Evolutionary conservation across 2,888 invertebrate species (phyloP).

Genomic region (Corbicula japonica): DNA sequence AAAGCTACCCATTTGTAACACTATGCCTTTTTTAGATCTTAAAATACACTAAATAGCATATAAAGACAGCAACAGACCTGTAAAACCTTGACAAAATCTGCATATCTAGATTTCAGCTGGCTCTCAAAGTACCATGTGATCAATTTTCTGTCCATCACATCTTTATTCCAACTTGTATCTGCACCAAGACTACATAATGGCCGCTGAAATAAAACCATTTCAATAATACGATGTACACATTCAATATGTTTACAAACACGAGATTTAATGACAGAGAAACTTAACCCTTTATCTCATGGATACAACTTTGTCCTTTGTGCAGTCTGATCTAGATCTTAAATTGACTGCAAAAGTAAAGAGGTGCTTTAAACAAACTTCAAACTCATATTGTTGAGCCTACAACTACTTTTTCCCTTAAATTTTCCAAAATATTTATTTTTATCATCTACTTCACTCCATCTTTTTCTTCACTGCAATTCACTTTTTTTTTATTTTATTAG

Average conservation of each 20-base stretch:
- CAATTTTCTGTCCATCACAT: slow-evolving; percentile 83
- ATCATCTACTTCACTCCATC: too few relatives aligned
- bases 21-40: too few relatives aligned
- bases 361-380: neutral
- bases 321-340: neutral
- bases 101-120: slow-evolving; percentile 92
- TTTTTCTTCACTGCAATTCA: too few relatives aligned
- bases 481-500: too few relatives aligned
- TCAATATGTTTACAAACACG: too few relatives aligned
- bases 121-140: slow-evolving; percentile 95
- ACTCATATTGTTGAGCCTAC: too few relatives aligned
- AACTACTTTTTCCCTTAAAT: too few relatives aligned
- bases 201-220: slow-evolving; percentile 79
- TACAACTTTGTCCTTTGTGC: too few relatives aligned
- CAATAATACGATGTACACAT: neutral
- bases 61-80: slow-evolving; percentile 86
- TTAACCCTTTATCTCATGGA: too few relatives aligned
- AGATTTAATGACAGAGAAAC: too few relatives aligned
- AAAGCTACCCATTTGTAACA: too few relatives aligned
- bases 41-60: neutral
- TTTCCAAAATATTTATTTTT: too few relatives aligned
- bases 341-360: neutral
- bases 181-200: slow-evolving; percentile 83
- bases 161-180: slow-evolving; percentile 89
- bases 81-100: slow-evolving; percentile 91